Base-by-base conservation (phyloP, 2,113 vertebrate species). In the Sinocyclocheilus maitianheensis region DNA sequence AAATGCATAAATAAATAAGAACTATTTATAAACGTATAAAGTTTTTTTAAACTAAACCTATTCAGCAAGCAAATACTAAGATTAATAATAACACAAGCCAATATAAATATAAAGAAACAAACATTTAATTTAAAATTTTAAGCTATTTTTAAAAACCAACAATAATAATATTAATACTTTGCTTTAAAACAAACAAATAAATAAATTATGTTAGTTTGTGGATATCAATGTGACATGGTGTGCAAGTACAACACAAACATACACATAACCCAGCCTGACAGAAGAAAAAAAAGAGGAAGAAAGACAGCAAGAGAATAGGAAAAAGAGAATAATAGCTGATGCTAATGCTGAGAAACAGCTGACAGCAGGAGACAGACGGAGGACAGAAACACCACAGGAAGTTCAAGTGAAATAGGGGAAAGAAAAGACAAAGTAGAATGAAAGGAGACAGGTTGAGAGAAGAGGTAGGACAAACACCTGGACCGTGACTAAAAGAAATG, bases 341-440 rank as follows among this genome's bases (percentile, higher is more conserved):
- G 65, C 24, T 71, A 83, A 83, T 71, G 81, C 65, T 34, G 37
- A 53, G 16, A 4, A 43, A 78, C 40, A 79, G 63, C 76, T 90
- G 55, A 74, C 83, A 87, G 53, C 30, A 34, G 67, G 43, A 81
- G 30, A 69, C 18, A 69, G 53, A 78, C 22, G 65, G 62, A 87
- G 53, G 22, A 48, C 71, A 24, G 22, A 53, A 55, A 63, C 40
- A 81, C n/a, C 60, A 48, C 60, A 26, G 16, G 40, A n/a, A 65
- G 79, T 81, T 81, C 22, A 81, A 65, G 37, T 40, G 37, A 65
- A 81, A 65, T 4, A 46, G 40, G 8, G 37, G n/a, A 51, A 30
- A 82, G 24, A 22, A 34, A 53, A 53, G 18, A 55, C 58, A 46
- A 24, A 22, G 53, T 22, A 60, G 30, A 80, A 62, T 34, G 5